These are phyloP conservation scores for Clinocottus analis DNA, from an alignment of 2,113 vertebrate genomes.

Conservation along the genomic window DNA sequence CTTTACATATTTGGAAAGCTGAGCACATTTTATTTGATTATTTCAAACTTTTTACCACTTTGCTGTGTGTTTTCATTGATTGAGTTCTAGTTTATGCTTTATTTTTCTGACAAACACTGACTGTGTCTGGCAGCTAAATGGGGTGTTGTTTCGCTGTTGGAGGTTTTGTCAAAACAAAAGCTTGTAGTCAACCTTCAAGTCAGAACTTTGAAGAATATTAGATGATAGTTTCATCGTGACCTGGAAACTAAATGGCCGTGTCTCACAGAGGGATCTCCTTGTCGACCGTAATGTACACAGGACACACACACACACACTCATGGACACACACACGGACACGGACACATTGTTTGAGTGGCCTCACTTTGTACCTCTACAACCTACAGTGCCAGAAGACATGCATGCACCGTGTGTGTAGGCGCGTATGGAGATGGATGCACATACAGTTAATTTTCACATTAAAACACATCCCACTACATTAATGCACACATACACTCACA, in stretches of 20 bases:
- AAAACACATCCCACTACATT: constrained; percentile 53
- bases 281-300: constrained; percentile 22
- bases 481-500: constrained; percentile 26
- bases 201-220: background rate
- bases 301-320: constrained; percentile 27
- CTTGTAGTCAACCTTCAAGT: background rate
- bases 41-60: background rate
- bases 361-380: constrained; percentile 38
- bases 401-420: background rate
- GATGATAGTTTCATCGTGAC: constrained; percentile 37
- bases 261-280: constrained; percentile 36
- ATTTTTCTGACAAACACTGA: background rate
- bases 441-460: constrained; percentile 40
- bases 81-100: background rate
- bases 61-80: background rate
- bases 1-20: background rate
- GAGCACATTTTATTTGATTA: background rate
- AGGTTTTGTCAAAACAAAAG: background rate
- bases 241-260: constrained; percentile 68
- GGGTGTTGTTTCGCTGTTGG: background rate
- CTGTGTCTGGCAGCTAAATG: background rate
- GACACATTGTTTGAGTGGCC: constrained; percentile 15
- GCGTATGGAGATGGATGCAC: constrained; percentile 15
- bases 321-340: constrained; percentile 14
- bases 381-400: background rate